Base-by-base conservation (phyloP, 2,888 invertebrate genomes). In the Geotrupes spiniger region DNA sequence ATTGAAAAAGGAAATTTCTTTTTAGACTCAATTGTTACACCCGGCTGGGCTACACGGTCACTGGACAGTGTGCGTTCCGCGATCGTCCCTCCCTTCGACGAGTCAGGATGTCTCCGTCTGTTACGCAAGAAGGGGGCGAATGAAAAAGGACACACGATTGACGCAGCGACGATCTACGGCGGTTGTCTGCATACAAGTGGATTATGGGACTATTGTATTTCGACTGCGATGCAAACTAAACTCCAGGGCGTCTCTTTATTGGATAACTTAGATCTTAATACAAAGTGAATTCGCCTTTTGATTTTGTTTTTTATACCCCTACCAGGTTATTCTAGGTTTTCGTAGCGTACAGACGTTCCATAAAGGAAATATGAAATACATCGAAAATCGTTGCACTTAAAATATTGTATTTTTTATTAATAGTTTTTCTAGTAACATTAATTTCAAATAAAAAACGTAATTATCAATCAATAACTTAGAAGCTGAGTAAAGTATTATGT, bases 1-100 rank as follows among this genome's bases (percentile, higher is more conserved):
- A 74, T 74, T 74, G 73, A 74, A 74, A 74, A 72, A 74, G 74
- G 74, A 75, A 74, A 74, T 74, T 74, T 73, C 73, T 74, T 74
- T 72, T 71, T 64, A 70, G 71, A 73, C 70, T 71, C 70, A 67
- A 74, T 74, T 74, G 71, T 74, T 66, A 66, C 70, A 69, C 66
- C 60, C 66, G 65, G 69, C 66, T 67, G 68, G 63, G 48, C 65
- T 52, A 56, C 61, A 64, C 65, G 64, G 64, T 66, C 65, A 64
- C 63, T 63, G 65, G 65, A 63, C 65, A 59, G 49, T 43, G 47
- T 31, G 43, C 45, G 17, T 39, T 46, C 33, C 46, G 41, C 25
- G 25, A 17, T 45, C 33, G 42, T 37, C 38, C 46, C 16, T 33
- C 46, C 27, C 36, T 39, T 41, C 49, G 15, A 4, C 8, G 17